Conservation (phyloP, 2,888 invertebrate genomes). For the Troglohyphantes excavatus region DNA sequence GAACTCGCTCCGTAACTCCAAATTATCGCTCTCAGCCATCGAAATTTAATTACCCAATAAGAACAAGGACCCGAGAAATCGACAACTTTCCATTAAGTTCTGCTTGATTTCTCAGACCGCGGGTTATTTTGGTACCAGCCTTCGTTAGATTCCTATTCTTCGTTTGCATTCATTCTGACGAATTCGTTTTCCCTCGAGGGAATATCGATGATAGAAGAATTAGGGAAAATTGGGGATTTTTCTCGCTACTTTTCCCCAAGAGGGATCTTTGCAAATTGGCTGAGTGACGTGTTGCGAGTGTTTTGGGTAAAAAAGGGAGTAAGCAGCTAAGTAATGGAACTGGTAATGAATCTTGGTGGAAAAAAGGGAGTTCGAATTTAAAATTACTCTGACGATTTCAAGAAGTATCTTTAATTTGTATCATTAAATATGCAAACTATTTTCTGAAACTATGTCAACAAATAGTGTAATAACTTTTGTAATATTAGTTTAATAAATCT, state of each 20-base stretch:
- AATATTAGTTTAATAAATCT: no score
- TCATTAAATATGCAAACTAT: not conserved
- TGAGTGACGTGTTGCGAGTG: slow-evolving; percentile 13
- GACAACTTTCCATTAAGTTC: slow-evolving; percentile 38
- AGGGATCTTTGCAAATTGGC: slow-evolving; percentile 8
- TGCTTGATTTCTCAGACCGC: slow-evolving; percentile 53
- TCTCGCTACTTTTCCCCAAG: slow-evolving; percentile 15
- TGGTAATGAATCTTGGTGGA: not conserved
- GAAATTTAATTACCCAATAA: slow-evolving; percentile 57
- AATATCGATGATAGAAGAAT: slow-evolving; percentile 28
- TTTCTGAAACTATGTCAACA: not conserved
- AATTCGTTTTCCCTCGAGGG: slow-evolving; percentile 19
- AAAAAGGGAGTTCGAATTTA: not conserved
- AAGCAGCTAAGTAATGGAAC: not conserved
- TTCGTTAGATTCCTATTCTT: slow-evolving; percentile 49
- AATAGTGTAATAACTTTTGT: not conserved
- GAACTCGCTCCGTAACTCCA: slow-evolving; percentile 16
- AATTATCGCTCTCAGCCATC: slow-evolving; percentile 46
- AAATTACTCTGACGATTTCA: no score
- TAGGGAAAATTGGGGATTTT: slow-evolving; percentile 36
- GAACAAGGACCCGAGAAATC: slow-evolving; percentile 25
- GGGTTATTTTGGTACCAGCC: slow-evolving; percentile 30
- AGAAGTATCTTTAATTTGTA: no score
- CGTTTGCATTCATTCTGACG: slow-evolving; percentile 38
- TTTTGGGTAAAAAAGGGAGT: slow-evolving; percentile 9